Evolutionary conservation across 1,140 invertebrate species (phyloP).

Genomic region (Lineus longissimus): DNA sequence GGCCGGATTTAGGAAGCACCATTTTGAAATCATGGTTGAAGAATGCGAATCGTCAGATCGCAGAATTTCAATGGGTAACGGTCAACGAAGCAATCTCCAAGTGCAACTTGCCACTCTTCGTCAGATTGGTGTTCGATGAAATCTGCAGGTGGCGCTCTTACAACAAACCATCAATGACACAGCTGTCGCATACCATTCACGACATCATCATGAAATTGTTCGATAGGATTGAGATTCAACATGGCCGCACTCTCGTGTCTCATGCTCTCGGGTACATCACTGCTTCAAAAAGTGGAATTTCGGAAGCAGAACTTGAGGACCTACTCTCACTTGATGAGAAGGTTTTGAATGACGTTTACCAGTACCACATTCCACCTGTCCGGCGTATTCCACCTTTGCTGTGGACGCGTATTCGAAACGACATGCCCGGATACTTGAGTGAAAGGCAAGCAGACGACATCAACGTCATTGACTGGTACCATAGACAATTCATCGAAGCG

Average conservation of each 20-base stretch:
- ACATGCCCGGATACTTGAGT: constrained; percentile 84
- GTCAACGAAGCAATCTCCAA: constrained; percentile 85
- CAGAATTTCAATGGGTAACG: constrained; percentile 75
- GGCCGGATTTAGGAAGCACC: constrained; percentile 82
- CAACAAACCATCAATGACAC: constrained; percentile 86
- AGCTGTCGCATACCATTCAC: constrained; percentile 90
- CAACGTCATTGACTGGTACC: constrained; percentile 96
- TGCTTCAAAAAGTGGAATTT: constrained; percentile 49
- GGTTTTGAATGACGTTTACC: constrained; percentile 95
- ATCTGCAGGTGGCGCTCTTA: constrained; percentile 96
- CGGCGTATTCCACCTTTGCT: constrained; percentile 88
- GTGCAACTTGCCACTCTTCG: constrained; percentile 94
- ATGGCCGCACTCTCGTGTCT: constrained; percentile 48
- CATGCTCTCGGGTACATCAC: constrained; percentile 52
- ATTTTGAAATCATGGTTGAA: constrained; percentile 94
- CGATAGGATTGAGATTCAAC: constrained; percentile 48
- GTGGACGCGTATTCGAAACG: constrained; percentile 92
- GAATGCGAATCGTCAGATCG: constrained; percentile 84
- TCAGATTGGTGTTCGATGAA: constrained; percentile 84
- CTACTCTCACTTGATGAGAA: constrained; percentile 61
- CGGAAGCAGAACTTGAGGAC: constrained; percentile 51
- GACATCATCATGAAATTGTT: constrained; percentile 90
- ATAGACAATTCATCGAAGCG: constrained; percentile 58
- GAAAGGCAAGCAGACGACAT: constrained; percentile 96
- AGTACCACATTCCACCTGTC: constrained; percentile 92